Percentiles rank a stretch among this genome's conserved stretches.
Evolutionary conservation across 2,113 vertebrate species (phyloP).

Genomic region (Chascanopsetta lugubris): DNA sequence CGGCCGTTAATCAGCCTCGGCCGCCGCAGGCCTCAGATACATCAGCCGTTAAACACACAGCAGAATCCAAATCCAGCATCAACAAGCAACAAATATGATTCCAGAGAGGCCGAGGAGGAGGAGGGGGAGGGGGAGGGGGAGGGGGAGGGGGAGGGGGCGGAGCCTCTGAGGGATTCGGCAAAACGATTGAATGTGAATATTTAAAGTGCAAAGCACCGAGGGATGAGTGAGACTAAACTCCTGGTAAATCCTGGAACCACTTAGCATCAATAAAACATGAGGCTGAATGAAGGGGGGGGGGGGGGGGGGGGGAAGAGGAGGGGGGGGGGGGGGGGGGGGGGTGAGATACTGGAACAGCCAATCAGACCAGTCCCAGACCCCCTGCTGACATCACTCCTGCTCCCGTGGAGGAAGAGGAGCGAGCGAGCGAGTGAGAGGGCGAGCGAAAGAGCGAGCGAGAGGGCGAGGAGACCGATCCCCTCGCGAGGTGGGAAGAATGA

Average conservation of each 20-base stretch:
- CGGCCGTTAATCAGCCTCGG: slow-evolving; percentile 21
- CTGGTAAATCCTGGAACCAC: slow-evolving; percentile 67
- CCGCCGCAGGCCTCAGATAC: too few relatives aligned
- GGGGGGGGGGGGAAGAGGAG: not conserved
- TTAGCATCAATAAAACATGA: slow-evolving; percentile 76
- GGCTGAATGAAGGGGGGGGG: slow-evolving; percentile 3
- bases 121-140: too few relatives aligned
- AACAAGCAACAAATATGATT: slow-evolving; percentile 43
- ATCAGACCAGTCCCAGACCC: not conserved
- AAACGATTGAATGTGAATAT: slow-evolving; percentile 56
- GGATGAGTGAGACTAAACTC: slow-evolving; percentile 64
- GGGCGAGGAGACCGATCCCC: not conserved
- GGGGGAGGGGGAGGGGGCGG: too few relatives aligned
- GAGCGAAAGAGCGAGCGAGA: not conserved
- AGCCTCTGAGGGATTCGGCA: slow-evolving; percentile 20
- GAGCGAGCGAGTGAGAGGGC: not conserved
- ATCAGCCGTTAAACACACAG: slow-evolving; percentile 5
- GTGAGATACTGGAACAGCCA: slow-evolving; percentile 27
- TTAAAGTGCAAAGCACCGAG: slow-evolving; percentile 55
- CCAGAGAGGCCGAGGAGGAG: slow-evolving; percentile 11
- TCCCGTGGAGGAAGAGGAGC: not conserved
- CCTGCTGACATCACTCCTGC: not conserved
- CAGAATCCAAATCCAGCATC: not conserved
- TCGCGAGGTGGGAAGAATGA: not conserved
- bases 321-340: not conserved